A percentile compares a stretch with the other conserved stretches of the same genome.
phyloP scores from a whole-genome alignment of 2,797 vertebrate species.

The Cynopterus sphinx region DNA sequence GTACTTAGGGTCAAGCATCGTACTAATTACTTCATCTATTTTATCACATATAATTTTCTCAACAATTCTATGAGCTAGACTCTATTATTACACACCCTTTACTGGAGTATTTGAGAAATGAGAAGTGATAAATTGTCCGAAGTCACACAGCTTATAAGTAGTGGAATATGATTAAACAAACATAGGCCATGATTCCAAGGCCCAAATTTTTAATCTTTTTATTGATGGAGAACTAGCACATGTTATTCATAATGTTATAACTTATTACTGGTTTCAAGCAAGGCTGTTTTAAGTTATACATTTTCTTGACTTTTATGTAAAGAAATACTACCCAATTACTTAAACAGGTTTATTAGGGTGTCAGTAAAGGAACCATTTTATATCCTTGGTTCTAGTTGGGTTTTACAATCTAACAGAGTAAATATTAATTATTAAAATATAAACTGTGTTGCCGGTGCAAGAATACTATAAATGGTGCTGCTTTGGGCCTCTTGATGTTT shows the following conservation, averaged over 20 bases:
- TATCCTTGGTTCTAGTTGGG: not conserved
- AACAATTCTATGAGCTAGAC: not conserved
- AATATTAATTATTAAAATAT: slow-evolving; percentile 32
- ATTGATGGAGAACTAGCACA: not conserved
- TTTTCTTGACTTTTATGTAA: slow-evolving; percentile 1
- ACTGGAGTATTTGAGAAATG: not conserved
- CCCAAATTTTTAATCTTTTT: not conserved
- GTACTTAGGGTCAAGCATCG: not conserved
- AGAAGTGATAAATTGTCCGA: not conserved
- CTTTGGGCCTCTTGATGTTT: not conserved
- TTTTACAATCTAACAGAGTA: slow-evolving; percentile 30
- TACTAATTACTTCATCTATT: not conserved
- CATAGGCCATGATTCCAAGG: not conserved
- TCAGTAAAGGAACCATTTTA: not conserved
- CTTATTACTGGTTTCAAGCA: not conserved
- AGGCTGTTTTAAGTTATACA: not conserved
- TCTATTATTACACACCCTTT: not conserved
- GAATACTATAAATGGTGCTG: not conserved
- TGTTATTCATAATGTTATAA: not conserved
- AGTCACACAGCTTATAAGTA: not conserved
- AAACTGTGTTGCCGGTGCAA: not conserved
- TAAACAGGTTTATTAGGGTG: not conserved
- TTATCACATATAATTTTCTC: not conserved
- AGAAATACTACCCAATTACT: not conserved
- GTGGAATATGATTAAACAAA: not conserved